Conservation (phyloP, 2,888 invertebrate genomes). For the Drosophila ustulata region DNA sequence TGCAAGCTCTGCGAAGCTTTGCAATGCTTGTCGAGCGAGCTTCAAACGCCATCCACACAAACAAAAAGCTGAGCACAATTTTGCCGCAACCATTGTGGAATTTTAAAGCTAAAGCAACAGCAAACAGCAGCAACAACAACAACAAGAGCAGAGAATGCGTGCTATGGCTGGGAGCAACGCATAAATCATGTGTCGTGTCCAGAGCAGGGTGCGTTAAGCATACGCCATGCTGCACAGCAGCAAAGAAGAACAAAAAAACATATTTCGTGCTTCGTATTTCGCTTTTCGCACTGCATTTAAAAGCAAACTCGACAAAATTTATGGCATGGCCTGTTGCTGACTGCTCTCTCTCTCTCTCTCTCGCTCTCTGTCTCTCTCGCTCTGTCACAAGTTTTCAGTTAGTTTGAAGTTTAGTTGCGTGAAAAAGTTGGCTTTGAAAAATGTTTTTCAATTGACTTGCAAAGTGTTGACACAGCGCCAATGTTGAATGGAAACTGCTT, state of each 20-base stretch:
- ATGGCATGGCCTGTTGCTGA: constrained; percentile 36
- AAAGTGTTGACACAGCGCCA: constrained; percentile 53
- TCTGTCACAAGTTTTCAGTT: constrained; percentile 8
- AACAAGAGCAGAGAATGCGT: not conserved
- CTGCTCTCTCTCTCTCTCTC: not conserved
- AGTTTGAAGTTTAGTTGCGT: constrained; percentile 18
- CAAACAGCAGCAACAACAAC: not conserved
- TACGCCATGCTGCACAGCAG: constrained; percentile 35
- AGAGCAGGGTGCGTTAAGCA: constrained; percentile 36
- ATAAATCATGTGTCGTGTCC: constrained; percentile 44
- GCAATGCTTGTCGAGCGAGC: not conserved
- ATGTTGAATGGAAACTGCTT: constrained; percentile 40
- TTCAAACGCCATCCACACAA: constrained; percentile 26
- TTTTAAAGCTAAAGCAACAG: no score
- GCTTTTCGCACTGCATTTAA: constrained; percentile 19
- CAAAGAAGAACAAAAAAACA: not conserved
- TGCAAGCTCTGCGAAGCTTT: not conserved
- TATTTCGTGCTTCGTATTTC: not conserved
- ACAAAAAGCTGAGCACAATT: constrained; percentile 18
- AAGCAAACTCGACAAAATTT: constrained; percentile 20
- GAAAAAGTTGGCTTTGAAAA: constrained; percentile 23
- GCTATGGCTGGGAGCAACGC: constrained; percentile 25
- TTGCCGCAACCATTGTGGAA: constrained; percentile 25
- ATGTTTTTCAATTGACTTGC: constrained; percentile 48
- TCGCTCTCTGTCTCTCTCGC: not conserved